These are phyloP conservation scores for Dicranocentrus wangi DNA, from an alignment of 2,888 invertebrate species.

Conservation along the genomic window DNA sequence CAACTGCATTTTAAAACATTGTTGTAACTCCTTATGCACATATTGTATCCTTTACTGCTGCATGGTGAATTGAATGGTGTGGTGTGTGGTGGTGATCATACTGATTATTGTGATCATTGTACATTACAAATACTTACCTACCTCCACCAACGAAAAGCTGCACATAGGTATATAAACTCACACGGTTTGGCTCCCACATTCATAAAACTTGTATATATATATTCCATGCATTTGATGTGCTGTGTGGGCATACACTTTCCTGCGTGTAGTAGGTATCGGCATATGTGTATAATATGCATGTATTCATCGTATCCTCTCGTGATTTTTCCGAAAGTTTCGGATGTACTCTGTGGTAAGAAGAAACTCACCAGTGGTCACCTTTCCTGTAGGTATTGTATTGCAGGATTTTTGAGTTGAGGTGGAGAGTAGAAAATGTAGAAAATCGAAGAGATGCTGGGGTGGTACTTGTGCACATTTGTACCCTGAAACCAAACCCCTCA, in stretches of 20 bases:
- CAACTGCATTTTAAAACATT: no score
- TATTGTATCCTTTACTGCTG: no score
- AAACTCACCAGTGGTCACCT: no score
- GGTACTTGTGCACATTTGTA: background rate
- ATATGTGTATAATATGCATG: background rate
- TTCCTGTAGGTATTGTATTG: no score
- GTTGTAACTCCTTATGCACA: no score
- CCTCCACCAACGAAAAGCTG: slow-evolving; percentile 3
- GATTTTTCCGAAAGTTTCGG: background rate
- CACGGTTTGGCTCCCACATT: background rate
- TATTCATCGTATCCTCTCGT: background rate
- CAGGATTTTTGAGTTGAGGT: no score
- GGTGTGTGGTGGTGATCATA: no score
- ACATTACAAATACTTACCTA: slow-evolving; percentile 10
- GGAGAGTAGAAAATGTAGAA: background rate
- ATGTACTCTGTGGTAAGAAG: background rate
- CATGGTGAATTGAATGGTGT: no score
- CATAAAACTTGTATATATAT: background rate
- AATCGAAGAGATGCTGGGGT: slow-evolving; percentile 12
- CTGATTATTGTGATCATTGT: background rate
- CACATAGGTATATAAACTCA: no score
- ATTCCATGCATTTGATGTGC: background rate
- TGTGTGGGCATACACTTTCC: background rate
- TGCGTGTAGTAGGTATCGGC: no score
- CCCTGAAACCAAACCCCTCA: background rate